Conservation (phyloP, 2,113 vertebrate species). For the Ivindomyrus marchei region DNA sequence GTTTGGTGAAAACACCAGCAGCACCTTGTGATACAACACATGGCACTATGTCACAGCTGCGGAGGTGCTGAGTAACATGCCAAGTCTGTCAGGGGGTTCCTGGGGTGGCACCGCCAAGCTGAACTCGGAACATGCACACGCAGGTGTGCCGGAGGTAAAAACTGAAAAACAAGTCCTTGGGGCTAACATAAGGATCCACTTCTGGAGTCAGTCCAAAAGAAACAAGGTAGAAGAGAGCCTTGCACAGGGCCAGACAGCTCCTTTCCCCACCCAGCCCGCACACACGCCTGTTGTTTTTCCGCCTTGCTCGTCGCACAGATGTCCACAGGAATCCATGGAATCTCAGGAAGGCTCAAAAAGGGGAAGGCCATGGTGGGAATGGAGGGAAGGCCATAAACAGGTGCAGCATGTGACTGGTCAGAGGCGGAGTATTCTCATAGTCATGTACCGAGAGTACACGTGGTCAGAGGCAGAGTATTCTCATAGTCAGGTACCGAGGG, state of each 20-base stretch:
- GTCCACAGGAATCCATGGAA: slow-evolving; percentile 11
- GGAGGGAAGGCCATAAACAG: background rate
- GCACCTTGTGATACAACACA: background rate
- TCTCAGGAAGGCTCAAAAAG: slow-evolving; percentile 23
- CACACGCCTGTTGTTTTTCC: slow-evolving; percentile 8
- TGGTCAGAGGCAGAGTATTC: background rate
- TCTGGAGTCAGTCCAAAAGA: background rate
- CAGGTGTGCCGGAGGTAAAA: background rate
- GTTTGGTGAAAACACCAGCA: background rate
- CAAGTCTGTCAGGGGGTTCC: background rate
- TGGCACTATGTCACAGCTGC: background rate
- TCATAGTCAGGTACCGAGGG: background rate
- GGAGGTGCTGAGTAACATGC: background rate
- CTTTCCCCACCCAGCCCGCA: slow-evolving; percentile 1
- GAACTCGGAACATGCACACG: background rate
- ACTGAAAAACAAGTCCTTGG: background rate
- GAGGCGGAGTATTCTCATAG: background rate
- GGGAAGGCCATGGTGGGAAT: background rate
- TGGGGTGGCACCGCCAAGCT: background rate
- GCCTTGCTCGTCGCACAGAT: background rate
- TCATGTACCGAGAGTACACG: background rate
- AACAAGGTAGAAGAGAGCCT: background rate
- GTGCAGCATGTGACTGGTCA: background rate
- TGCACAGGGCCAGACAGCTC: background rate
- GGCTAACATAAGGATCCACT: background rate